These are phyloP conservation scores for Melanotaenia parkinsoni DNA, from an alignment of 2,797 vertebrate genomes.

Conservation along the genomic window DNA sequence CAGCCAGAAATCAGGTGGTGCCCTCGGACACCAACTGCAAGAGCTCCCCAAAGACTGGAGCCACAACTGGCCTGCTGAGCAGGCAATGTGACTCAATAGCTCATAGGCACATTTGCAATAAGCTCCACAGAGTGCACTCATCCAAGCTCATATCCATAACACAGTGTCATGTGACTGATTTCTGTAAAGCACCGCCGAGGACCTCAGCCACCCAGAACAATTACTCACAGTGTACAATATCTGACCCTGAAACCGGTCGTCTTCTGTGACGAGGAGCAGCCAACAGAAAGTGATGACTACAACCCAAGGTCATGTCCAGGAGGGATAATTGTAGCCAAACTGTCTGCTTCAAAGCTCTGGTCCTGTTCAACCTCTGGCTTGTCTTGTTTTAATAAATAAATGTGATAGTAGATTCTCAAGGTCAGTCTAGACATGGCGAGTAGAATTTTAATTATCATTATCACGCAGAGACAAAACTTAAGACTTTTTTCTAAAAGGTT, in stretches of 20 bases:
- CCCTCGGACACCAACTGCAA: constrained; percentile 80
- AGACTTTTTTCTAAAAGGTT: constrained; percentile 20
- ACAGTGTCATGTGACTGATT: constrained; percentile 45
- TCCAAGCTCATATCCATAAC: constrained; percentile 62
- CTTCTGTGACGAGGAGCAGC: constrained; percentile 49
- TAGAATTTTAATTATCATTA: constrained; percentile 54
- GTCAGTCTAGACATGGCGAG: constrained; percentile 33
- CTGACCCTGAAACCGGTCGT: constrained; percentile 58
- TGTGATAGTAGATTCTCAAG: constrained; percentile 57
- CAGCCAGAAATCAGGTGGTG: constrained; percentile 74
- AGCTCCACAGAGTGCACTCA: constrained; percentile 66
- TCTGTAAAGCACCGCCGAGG: constrained; percentile 43
- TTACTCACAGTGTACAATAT: constrained; percentile 54
- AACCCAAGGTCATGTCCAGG: constrained; percentile 65
- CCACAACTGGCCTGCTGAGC: constrained; percentile 75
- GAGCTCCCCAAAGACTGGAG: constrained; percentile 68
- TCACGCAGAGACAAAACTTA: constrained; percentile 30
- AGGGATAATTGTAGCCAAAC: constrained; percentile 56
- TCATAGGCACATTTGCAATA: constrained; percentile 49
- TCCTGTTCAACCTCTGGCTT: constrained; percentile 48
- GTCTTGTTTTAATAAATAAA: constrained; percentile 60
- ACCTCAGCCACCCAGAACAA: constrained; percentile 62
- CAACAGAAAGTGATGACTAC: constrained; percentile 67
- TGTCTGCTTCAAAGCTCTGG: constrained; percentile 42
- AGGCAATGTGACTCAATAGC: constrained; percentile 69